These are phyloP conservation scores for Bhutanitis thaidina DNA, from an alignment of 2,888 invertebrate species.

Conservation along the genomic window DNA sequence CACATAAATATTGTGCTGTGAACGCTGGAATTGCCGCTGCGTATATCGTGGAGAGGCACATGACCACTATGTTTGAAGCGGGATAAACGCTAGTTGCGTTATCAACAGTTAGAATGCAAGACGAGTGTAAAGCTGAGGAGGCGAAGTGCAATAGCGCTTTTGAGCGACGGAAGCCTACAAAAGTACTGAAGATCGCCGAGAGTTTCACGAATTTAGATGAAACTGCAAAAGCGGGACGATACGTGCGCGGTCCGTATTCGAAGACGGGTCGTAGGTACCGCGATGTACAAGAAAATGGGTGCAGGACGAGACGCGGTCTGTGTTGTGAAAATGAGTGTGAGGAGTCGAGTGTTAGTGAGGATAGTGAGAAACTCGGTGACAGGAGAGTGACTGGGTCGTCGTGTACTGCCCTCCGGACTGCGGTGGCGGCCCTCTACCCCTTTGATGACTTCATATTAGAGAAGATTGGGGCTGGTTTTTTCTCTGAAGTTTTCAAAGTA, in stretches of 20 bases:
- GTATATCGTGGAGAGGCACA: slow-evolving; percentile 53
- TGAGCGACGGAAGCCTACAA: slow-evolving; percentile 72
- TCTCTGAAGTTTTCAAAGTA: slow-evolving; percentile 99
- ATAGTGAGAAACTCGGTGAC: slow-evolving; percentile 69
- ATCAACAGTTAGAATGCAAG: slow-evolving; percentile 73
- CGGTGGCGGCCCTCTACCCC: slow-evolving; percentile 94
- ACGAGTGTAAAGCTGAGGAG: slow-evolving; percentile 59
- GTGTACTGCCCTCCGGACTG: slow-evolving; percentile 93
- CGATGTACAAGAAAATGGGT: slow-evolving; percentile 47
- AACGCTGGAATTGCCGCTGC: slow-evolving; percentile 44
- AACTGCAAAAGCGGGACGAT: slow-evolving; percentile 67
- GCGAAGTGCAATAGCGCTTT: slow-evolving; percentile 55
- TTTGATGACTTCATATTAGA: slow-evolving; percentile 96
- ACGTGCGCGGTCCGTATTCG: slow-evolving; percentile 68
- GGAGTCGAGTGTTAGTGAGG: slow-evolving; percentile 75
- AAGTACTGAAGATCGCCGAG: slow-evolving; percentile 76
- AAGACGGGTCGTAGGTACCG: slow-evolving; percentile 58
- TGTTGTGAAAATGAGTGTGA: slow-evolving; percentile 69
- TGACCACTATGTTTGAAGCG: slow-evolving; percentile 71
- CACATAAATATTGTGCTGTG: slow-evolving; percentile 48
- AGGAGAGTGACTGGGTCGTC: slow-evolving; percentile 80
- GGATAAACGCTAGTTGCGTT: slow-evolving; percentile 47
- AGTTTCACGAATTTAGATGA: slow-evolving; percentile 77
- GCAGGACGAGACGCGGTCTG: slow-evolving; percentile 58
- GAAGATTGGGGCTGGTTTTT: slow-evolving; percentile 96